These are phyloP conservation scores for Coenonympha arcania DNA, from an alignment of 2,888 invertebrate species.

Conservation along the genomic window DNA sequence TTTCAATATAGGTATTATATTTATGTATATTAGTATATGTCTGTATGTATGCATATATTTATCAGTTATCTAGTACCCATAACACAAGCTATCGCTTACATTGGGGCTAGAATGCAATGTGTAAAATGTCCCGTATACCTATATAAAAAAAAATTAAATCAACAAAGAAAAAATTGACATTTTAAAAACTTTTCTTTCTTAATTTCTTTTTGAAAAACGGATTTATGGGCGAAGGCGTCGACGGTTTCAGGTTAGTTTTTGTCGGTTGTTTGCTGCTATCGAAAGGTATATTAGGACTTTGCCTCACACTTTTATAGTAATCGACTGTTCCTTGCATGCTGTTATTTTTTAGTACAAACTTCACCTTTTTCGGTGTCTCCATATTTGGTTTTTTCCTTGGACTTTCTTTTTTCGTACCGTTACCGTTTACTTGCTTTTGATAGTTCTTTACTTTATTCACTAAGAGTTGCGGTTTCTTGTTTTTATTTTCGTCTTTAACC, in stretches of 20 bases:
- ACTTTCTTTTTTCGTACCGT: conserved; percentile 23
- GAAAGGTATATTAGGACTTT: conserved; percentile 83
- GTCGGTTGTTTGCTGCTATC: conserved; percentile 80
- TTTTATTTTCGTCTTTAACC: conserved; percentile 8
- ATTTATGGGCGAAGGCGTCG: conserved; percentile 81
- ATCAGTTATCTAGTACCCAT: too few species aligned
- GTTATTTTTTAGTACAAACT: conserved; percentile 81
- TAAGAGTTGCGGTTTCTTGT: conserved; percentile 30
- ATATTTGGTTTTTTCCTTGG: conserved; percentile 25
- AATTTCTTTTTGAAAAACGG: conserved; percentile 79
- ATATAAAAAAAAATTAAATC: neutral
- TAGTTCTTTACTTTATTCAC: conserved; percentile 50
- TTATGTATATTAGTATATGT: too few species aligned
- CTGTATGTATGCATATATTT: too few species aligned
- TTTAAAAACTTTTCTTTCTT: conserved; percentile 8
- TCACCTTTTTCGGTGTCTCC: conserved; percentile 78
- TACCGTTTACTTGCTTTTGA: conserved; percentile 36
- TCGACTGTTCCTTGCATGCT: conserved; percentile 81
- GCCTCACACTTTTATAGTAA: conserved; percentile 79
- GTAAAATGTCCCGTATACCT: too few species aligned
- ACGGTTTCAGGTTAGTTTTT: conserved; percentile 82
- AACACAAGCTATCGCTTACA: too few species aligned
- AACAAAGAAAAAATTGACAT: too few species aligned
- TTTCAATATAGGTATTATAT: too few species aligned
- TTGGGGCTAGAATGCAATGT: too few species aligned